phyloP scores from a whole-genome alignment of 2,888 invertebrate species.

The Erannis defoliaria region DNA sequence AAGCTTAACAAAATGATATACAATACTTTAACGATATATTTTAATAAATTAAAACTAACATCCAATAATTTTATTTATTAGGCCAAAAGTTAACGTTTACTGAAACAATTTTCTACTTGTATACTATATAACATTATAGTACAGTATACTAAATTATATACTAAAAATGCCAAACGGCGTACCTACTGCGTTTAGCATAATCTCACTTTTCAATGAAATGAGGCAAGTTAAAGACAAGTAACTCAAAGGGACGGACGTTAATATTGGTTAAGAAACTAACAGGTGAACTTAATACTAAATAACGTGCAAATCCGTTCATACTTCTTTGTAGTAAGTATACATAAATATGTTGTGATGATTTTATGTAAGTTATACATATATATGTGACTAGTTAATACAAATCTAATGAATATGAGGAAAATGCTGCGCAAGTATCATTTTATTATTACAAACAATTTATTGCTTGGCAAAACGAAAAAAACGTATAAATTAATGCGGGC shows the following conservation, averaged over 20 bases:
- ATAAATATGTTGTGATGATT: conserved; percentile 3
- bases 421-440: not conserved
- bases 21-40: conserved; percentile 2
- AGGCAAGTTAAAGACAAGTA: conserved; percentile 24
- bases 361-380: not conserved
- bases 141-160: too few species aligned
- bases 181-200: not conserved
- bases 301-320: not conserved
- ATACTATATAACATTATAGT: too few species aligned
- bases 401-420: not conserved
- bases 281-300: conserved; percentile 8
- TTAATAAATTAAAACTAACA: not conserved
- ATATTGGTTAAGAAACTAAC: not conserved
- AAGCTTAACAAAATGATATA: conserved; percentile 1
- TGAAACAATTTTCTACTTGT: not conserved
- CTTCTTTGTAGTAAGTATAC: not conserved
- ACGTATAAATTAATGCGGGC: too few species aligned
- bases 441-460: not conserved
- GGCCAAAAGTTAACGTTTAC: conserved; percentile 10
- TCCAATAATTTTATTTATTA: not conserved
- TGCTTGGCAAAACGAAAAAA: too few species aligned
- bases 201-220: conserved; percentile 10
- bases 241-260: conserved; percentile 27
- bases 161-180: not conserved
- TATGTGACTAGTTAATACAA: conserved; percentile 15